Conservation (phyloP, 2,113 vertebrate genomes). For the Lates calcarifer region DNA sequence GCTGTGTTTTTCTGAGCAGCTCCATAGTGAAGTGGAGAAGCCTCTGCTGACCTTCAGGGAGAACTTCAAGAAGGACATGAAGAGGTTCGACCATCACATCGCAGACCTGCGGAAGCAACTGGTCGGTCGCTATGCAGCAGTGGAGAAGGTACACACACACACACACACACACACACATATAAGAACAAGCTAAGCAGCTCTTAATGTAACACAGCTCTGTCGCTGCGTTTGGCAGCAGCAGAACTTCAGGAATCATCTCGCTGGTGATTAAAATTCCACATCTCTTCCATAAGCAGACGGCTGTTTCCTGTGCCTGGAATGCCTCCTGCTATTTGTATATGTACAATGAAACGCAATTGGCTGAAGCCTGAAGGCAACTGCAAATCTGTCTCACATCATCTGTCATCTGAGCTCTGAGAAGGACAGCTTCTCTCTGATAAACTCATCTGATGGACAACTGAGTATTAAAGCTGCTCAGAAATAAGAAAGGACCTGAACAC, state of each 20-base stretch:
- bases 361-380: conserved; percentile 46
- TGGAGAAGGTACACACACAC: conserved; percentile 91
- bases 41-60: conserved; percentile 94
- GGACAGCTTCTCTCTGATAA: conserved; percentile 20
- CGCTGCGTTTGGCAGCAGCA: conserved; percentile 25
- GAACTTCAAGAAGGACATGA: conserved; percentile 99
- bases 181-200: background rate
- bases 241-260: conserved; percentile 53
- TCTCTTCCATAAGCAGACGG: conserved; percentile 45
- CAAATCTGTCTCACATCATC: conserved; percentile 52
- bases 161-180: background rate
- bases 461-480: conserved; percentile 29
- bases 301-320: conserved; percentile 54
- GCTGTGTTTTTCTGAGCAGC: conserved; percentile 79
- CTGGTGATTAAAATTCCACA: conserved; percentile 66
- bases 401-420: conserved; percentile 23
- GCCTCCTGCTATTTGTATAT: conserved; percentile 44
- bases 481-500: no score
- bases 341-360: conserved; percentile 49
- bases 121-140: conserved; percentile 88
- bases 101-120: conserved; percentile 94
- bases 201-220: background rate
- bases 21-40: conserved; percentile 98
- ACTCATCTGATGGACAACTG: conserved; percentile 2
- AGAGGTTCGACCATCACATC: conserved; percentile 96